Base-by-base conservation (phyloP, 2,888 invertebrate species). In the Pseudococcus jackbeardsleyi region DNA sequence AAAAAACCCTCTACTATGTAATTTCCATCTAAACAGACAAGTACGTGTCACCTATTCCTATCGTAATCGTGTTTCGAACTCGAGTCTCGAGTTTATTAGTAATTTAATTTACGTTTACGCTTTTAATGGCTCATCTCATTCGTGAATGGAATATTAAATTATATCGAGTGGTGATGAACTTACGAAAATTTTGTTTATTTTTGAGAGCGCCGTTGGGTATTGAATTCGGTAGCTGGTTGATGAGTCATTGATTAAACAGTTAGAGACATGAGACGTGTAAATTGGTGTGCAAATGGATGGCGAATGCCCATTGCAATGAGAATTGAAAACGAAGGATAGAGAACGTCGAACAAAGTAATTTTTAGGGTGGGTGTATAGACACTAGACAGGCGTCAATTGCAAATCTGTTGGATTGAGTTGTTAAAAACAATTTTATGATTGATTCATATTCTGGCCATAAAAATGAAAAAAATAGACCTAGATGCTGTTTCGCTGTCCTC, bases 181-280 rank as follows among this genome's bases (percentile, higher is more conserved):
- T 42, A 46, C 7, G 22, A 82, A 82, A 82, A 46, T 82, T 82
- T 82, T 82, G 46, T 82, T 82, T 82, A 82, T 46, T 9, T 82
- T n/a, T 6, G 33, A 82, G 17, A 42, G 42, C 42, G 42, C 11
- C 46, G 19, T 82, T 19, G 46, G 8, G 79, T 82, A 82, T 33
- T 33, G 19, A 82, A 82, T 82, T 82, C 79, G 79, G 79, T 82
- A 82, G 79, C 79, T 72, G 64, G 4, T 19, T 9, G 79, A 46
- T 82, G 79, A 82, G n/a, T 82, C 79, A 82, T 46, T 42, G 79
- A 82, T 46, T 82, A 82, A 82, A 82, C 79, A 46, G 79, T 79
- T 42, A 42, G 46, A 46, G 42, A 42, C 42, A 22, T 46, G 79
- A 82, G 46, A 82, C 79, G 39, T 42, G 79, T 82, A 46, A 82